phyloP scores from a whole-genome alignment of 2,888 invertebrate genomes.

The Aspidiotus destructor region DNA sequence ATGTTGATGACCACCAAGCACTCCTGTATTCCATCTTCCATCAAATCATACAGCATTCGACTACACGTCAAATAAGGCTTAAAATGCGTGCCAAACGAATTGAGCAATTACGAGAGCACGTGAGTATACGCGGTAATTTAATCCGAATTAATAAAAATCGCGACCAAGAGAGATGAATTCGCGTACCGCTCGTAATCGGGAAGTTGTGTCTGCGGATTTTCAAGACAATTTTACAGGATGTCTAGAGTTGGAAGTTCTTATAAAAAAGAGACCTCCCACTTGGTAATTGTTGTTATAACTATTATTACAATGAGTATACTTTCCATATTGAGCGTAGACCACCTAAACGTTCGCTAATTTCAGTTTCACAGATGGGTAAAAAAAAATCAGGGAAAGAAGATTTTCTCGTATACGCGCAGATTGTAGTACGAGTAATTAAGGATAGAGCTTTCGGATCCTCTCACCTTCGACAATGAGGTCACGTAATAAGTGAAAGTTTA shows the following conservation, averaged over 20 bases:
- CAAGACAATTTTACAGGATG: slow-evolving; percentile 2
- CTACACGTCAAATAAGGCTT: too few relatives aligned
- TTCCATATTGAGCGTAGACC: background rate
- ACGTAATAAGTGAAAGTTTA: slow-evolving; percentile 29
- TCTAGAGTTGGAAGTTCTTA: background rate
- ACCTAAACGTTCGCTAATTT: slow-evolving; percentile 1
- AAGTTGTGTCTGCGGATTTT: slow-evolving; percentile 2
- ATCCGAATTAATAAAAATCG: slow-evolving; percentile 2
- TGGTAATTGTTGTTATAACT: background rate
- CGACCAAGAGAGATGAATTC: background rate
- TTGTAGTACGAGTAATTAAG: too few relatives aligned
- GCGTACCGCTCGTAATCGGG: background rate
- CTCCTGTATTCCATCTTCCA: too few relatives aligned
- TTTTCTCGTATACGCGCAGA: too few relatives aligned
- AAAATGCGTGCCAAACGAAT: too few relatives aligned
- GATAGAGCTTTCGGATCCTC: too few relatives aligned
- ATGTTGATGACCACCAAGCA: too few relatives aligned
- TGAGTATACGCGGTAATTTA: background rate
- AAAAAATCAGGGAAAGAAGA: background rate
- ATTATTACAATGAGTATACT: background rate
- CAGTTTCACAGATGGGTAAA: background rate
- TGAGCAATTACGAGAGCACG: too few relatives aligned
- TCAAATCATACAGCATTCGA: too few relatives aligned
- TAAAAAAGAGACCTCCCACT: background rate
- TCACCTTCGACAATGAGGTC: slow-evolving; percentile 17